Base-by-base conservation (phyloP, 92 coral and sea anemone genomes). In the Siderastrea radians region DNA sequence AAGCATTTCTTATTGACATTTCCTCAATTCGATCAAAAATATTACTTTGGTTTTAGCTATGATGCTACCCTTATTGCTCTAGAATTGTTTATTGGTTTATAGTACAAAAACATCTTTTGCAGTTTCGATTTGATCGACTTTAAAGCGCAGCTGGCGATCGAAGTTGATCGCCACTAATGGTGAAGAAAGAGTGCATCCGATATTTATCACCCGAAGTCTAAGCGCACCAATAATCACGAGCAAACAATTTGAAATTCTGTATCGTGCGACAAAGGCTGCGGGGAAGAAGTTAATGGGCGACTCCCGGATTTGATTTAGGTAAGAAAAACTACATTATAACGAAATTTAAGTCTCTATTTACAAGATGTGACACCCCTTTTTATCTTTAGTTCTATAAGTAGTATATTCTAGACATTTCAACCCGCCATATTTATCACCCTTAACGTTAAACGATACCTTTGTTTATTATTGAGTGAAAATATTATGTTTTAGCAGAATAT, bases 181-280 rank as follows among this genome's bases (percentile, higher is more conserved):
- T 2, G 45, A 67, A 72, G 53, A 70, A 14, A 6, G 64, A 45
- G 8, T 51, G 48, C 6, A 70, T 16, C 62, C 45, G 54, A 71
- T 8, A 46, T 58, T 57, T 70, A 69, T 46, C 70, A 12, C 10
- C 55, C 47, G 46, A 82, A 15, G 53, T 54, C 49, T 3, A n/a
- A 55, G 55, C 43, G 68, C 17, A 67, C 10, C 7, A 72, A 68
- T 68, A 16, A 69, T 82, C 53, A 12, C 26, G 26, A 51, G 75
- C 78, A 82, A 71, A 71, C 86, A 69, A 16, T 68, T 82, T 70
- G 70, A 71, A 68, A 81, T 58, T 58, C 65, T 55, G 52, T 63
- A 62, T 59, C 50, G 50, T 6, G 53, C 85, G 85, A 38, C 75
- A 69, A 68, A 81, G 11, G 60, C 72, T 43, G 72, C 16, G 69